phyloP scores from a whole-genome alignment of 2,797 vertebrate species.

The Ara ararauna region DNA sequence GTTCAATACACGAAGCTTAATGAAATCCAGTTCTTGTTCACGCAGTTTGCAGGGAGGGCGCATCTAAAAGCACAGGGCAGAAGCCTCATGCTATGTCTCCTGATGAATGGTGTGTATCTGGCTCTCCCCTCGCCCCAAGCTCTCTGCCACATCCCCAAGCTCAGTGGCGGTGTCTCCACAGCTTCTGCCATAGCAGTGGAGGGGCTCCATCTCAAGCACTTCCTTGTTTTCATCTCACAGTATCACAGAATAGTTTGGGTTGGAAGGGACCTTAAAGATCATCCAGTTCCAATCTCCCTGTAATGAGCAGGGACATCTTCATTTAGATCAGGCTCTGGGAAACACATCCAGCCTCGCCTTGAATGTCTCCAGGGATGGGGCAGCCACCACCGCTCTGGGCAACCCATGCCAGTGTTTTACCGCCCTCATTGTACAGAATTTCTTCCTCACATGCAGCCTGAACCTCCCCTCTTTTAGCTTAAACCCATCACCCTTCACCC shows the following conservation, averaged over 20 bases:
- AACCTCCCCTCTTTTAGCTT: background rate
- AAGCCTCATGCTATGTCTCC: fast-evolving
- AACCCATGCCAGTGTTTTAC: background rate
- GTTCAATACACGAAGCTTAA: fast-evolving
- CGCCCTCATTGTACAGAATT: background rate
- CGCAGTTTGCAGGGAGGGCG: fast-evolving
- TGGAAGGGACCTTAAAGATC: background rate
- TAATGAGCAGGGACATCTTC: background rate
- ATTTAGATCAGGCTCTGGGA: background rate
- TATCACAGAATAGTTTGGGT: background rate
- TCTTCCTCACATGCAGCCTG: background rate
- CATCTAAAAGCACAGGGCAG: background rate
- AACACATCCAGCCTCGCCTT: background rate
- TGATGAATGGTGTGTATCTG: fast-evolving
- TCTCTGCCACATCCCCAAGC: background rate
- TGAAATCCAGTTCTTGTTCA: fast-evolving
- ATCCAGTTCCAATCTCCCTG: background rate
- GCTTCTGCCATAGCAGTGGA: fast-evolving
- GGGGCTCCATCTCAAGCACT: background rate
- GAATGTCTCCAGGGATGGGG: background rate
- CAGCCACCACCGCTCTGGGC: background rate
- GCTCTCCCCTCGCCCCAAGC: too few relatives aligned
- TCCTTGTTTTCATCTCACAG: background rate
- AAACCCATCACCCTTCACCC: background rate
- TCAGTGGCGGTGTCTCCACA: background rate